Base-by-base conservation (phyloP, 2,888 invertebrate species). In the Pyrrhia umbra region DNA sequence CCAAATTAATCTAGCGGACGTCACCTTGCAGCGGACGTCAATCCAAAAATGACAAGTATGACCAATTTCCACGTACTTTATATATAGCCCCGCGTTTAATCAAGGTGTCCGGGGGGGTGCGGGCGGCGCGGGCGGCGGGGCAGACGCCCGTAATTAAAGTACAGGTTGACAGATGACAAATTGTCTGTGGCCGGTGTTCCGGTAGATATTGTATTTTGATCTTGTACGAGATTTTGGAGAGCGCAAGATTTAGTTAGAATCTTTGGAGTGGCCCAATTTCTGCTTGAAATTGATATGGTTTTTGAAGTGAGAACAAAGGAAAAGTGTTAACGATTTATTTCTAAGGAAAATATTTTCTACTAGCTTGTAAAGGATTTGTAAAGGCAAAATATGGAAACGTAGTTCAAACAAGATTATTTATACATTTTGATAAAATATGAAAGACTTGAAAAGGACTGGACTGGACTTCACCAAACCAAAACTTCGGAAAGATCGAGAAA, bases 121-220 rank as follows among this genome's bases (percentile, higher is more conserved):
- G 23, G 68, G 58, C 67, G 68, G 61, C 71, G 59, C 42, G 43
- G 70, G 66, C 58, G 51, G 58, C 54, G 58, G 56, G 49, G 58
- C 55, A 66, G 67, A 70, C 61, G 69, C 68, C 75, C 74, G 92
- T 89, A 92, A 94, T 93, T 92, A 92, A 89, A 88, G 88, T 85
- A 83, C 90, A 91, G 89, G 91, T 91, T 91, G 93, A 92, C 93
- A 91, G 86, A 75, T 91, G 93, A 93, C 92, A 90, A 92, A 94
- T 92, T 84, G 90, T 75, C 83, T 77, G 85, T 81, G 85, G 83
- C 75, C 82, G 80, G 81, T 75, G 80, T 75, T 80, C 79, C 79
- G 79, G 76, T 80, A 75, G 82, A 80, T 81, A 83, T 84, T 86
- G 85, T 79, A 79, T 83, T 82, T 82, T 83, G 79, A 81, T 82